Evolutionary conservation across 2,888 invertebrate species (phyloP), one percentile per base, ranked within the genome.

Genomic region (Campoletis raptor): DNA sequence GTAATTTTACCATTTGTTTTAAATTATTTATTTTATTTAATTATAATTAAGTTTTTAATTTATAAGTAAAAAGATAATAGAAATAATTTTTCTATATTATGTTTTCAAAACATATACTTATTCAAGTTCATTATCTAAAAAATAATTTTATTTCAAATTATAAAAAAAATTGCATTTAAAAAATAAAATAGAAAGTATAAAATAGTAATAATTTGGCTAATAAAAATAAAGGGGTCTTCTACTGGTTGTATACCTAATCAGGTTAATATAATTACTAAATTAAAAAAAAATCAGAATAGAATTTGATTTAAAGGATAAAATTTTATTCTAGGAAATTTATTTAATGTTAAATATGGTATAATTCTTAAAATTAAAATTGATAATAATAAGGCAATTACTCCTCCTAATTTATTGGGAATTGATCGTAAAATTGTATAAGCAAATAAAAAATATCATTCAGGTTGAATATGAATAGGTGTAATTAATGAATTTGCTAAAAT

Each of bases 361-460:
- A 96, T 95, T 91, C 96, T 94, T 94, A 97, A 94, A 94, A 97
- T 96, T 91, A 96, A 92, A 95, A 97, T 96, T 86, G 96, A 97
- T 93, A 96, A 90, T 0, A 96, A 88, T 95, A 97, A 92, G 0
- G 96, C 96, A 91, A 97, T 94, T 70, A 97, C 97, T 87, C 97
- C 97, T 82, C 97, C 97, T 94, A 97, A 92, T 95, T 97, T 97
- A 95, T 97, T 97, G 9, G 97, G 97, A 85, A 97, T 97, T 66
- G 97, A 97, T 40, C 97, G 97, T 91, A 97, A 90, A 95, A 97
- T 97, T 21, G 97, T 97, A 94, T 97, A 97, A 18, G 94, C 97
- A 95, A 97, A 97, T 95, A 97, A 94, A 91, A 97, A 98, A 94
- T 97, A 97, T 96, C 97, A 97, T 96, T 98, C 97, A 69, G 97